Conservation (phyloP, 2,113 vertebrate genomes). For the Nothocercus nigrocapillus region DNA sequence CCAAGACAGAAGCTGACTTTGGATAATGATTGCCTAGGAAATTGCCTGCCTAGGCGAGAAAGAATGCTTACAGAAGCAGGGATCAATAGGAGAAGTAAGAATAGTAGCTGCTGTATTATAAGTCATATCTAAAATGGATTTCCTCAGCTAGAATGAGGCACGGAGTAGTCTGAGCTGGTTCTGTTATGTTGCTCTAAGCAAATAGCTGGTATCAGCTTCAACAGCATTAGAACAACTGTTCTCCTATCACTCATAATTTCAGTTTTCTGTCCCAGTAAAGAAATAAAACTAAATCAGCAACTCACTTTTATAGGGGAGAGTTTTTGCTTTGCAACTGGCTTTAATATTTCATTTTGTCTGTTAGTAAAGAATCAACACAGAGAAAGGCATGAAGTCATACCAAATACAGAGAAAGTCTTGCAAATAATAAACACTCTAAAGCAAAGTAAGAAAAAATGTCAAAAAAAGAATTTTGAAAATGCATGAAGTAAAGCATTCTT, state of each 20-base stretch:
- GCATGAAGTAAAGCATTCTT: background rate
- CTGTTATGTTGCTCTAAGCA: background rate
- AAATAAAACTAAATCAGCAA: background rate
- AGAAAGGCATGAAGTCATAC: background rate
- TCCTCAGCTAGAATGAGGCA: background rate
- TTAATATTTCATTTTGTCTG: background rate
- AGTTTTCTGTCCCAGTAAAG: background rate
- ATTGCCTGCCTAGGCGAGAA: background rate
- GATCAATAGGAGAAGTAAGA: background rate
- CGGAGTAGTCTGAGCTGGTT: background rate
- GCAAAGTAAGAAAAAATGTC: background rate
- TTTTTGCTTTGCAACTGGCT: background rate
- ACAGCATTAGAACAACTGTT: background rate
- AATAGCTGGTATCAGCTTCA: background rate
- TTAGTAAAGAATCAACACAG: slow-evolving; percentile 30
- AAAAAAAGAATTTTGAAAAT: background rate
- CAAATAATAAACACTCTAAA: background rate
- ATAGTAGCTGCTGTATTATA: background rate
- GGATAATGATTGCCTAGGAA: background rate
- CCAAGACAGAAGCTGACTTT: background rate
- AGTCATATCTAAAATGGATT: background rate
- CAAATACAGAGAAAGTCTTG: background rate
- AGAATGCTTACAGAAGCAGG: background rate
- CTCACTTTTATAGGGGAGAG: background rate
- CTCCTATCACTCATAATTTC: background rate